phyloP scores from a whole-genome alignment of 2,888 invertebrate genomes.

The Plebejus melissa region DNA sequence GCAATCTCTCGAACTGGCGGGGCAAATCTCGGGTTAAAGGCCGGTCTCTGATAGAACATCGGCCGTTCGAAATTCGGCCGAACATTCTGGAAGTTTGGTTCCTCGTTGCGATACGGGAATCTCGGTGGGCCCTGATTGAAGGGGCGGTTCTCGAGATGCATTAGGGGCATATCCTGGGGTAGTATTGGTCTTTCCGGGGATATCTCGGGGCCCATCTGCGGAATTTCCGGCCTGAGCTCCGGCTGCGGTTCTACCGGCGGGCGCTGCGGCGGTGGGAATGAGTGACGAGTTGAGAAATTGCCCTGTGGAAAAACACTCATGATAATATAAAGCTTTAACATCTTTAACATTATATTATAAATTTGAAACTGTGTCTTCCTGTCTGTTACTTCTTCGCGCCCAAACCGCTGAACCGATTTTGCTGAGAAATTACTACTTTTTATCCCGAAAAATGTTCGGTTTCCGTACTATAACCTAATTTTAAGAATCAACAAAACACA shows the following conservation, averaged over 20 bases:
- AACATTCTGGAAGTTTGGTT: constrained; percentile 38
- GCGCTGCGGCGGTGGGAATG: constrained; percentile 52
- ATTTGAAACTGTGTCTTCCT: no score
- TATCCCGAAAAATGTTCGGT: no score
- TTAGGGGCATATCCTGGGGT: constrained; percentile 38
- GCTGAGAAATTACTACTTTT: no score
- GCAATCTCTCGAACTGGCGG: constrained; percentile 51
- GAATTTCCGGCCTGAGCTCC: constrained; percentile 36
- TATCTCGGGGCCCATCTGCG: constrained; percentile 39
- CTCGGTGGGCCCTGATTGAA: constrained; percentile 39
- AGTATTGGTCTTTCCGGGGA: constrained; percentile 39
- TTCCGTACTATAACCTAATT: no score
- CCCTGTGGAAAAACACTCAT: constrained; percentile 47
- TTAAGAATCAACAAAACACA: no score
- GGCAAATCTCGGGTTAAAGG: constrained; percentile 44
- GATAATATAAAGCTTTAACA: no score
- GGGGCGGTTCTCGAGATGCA: constrained; percentile 34
- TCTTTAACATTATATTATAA: no score
- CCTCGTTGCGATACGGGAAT: constrained; percentile 45
- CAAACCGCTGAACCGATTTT: no score
- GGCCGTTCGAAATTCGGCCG: constrained; percentile 52
- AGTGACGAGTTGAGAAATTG: constrained; percentile 53
- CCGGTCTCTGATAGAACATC: constrained; percentile 46
- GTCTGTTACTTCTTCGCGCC: no score
- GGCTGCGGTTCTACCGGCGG: constrained; percentile 31